Base-by-base conservation (phyloP, 2,113 vertebrate genomes). In the Heptranchias perlo region DNA sequence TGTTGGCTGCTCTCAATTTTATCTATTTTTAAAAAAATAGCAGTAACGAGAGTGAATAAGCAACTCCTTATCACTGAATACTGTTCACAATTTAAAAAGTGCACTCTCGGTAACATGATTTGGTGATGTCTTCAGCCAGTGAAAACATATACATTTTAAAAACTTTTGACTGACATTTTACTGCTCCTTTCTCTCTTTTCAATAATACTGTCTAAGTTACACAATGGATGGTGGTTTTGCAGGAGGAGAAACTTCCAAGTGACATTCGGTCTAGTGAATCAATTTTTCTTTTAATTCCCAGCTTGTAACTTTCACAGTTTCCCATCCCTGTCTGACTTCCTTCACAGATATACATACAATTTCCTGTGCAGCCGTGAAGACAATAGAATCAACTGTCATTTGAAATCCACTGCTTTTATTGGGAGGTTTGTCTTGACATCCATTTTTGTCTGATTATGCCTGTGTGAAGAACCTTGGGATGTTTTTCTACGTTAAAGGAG, bases 301-400 rank as follows among this genome's bases (percentile, higher is more conserved):
- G 35, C 5, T 62, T 93, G 58, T 58, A 93, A 23, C 18, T 93
- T 93, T 93, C 89, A 93, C 89, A 64, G 54, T 23, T 93, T 64
- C 54, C 31, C 89, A 39, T 62, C 89, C 58, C 7, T 92, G 35
- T 2, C 58, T 62, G 58, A 93, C 89, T 62, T 93, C 58, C 89
- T 93, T 35, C 18, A 13, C 49, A 87, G 84, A 87, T 87, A 47
- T 52, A 52, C 47, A 87, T 52, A 87, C 84, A 28, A 82, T 82
- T 82, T 87, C 44, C 44, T 87, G 21, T 47, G 44, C 35, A 93
- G 6, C 4, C 6, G n/a, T 39, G 21, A n/a, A 93, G 35, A 93
- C 89, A 93, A 61, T 93, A 7, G 89, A n/a, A 93, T 62, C 89
- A 39, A 62, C 58, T 93, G 89, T 93, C 54, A 93, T 93, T 62